Percentiles rank a stretch among this genome's conserved stretches.
Conservation (phyloP, 2,888 invertebrate genomes). For the Ornithoptera priamus region DNA sequence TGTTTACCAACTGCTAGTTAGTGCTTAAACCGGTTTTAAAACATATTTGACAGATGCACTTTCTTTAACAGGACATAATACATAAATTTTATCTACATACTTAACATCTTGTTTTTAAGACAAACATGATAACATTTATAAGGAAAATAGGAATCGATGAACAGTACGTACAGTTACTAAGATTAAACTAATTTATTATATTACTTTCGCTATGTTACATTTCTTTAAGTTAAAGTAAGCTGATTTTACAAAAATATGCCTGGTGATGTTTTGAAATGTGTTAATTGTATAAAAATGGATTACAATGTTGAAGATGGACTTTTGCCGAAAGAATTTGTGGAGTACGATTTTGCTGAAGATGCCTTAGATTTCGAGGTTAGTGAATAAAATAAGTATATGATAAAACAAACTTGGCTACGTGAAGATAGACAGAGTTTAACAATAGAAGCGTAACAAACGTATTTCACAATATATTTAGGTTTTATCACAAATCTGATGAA, state of each 20-base stretch:
- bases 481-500: too few species aligned
- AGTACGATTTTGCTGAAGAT: constrained; percentile 73
- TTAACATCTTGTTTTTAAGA: not conserved
- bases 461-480: too few species aligned
- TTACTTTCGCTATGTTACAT: not conserved
- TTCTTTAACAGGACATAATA: not conserved
- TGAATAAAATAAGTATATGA: constrained; percentile 26
- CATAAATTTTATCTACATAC: not conserved
- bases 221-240: not conserved
- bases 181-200: not conserved
- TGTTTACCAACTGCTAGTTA: not conserved
- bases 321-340: constrained; percentile 63
- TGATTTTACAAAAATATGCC: constrained; percentile 35
- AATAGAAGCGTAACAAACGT: not conserved
- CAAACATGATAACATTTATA: not conserved
- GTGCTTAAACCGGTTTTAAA: not conserved
- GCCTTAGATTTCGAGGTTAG: constrained; percentile 75
- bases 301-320: constrained; percentile 64
- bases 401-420: not conserved
- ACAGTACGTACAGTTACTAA: not conserved
- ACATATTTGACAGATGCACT: constrained; percentile 1
- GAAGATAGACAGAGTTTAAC: not conserved
- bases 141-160: not conserved
- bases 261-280: constrained; percentile 49
- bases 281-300: constrained; percentile 66